Conservation (phyloP, 2,113 vertebrate genomes). For the Muntiacus muntjak region DNA sequence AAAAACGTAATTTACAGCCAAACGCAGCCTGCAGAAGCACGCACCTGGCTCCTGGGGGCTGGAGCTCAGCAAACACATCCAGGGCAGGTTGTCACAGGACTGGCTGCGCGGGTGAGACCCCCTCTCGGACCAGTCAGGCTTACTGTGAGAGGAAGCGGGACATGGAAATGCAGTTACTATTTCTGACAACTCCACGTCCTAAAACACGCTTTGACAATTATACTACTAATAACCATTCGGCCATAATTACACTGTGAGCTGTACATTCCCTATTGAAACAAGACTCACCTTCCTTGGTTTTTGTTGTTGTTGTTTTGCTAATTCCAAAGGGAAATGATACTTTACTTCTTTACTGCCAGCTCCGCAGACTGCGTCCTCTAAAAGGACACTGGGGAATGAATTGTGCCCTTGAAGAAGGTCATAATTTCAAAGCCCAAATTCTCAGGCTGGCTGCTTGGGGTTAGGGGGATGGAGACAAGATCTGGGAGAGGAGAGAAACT, state of each 20-base stretch:
- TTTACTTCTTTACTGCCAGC: background rate
- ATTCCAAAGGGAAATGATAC: background rate
- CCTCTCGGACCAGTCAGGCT: background rate
- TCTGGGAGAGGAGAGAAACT: background rate
- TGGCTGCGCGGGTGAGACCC: fast-evolving
- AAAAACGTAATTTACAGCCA: conserved; percentile 68
- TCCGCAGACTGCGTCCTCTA: background rate
- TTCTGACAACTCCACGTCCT: background rate
- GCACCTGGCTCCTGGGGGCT: conserved; percentile 44
- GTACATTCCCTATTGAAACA: background rate
- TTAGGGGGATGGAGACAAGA: background rate
- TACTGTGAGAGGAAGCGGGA: background rate
- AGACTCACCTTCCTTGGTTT: background rate
- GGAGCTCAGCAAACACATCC: background rate
- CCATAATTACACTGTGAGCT: background rate
- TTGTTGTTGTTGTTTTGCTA: background rate
- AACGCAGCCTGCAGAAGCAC: background rate
- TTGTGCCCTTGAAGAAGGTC: background rate
- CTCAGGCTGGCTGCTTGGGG: background rate
- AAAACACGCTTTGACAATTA: conserved; percentile 15
- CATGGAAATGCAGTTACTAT: background rate
- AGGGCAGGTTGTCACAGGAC: background rate
- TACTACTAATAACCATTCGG: background rate
- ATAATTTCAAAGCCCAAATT: background rate
- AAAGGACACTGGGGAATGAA: background rate